Base-by-base conservation (phyloP, 2,797 vertebrate genomes). In the Alca torda region DNA sequence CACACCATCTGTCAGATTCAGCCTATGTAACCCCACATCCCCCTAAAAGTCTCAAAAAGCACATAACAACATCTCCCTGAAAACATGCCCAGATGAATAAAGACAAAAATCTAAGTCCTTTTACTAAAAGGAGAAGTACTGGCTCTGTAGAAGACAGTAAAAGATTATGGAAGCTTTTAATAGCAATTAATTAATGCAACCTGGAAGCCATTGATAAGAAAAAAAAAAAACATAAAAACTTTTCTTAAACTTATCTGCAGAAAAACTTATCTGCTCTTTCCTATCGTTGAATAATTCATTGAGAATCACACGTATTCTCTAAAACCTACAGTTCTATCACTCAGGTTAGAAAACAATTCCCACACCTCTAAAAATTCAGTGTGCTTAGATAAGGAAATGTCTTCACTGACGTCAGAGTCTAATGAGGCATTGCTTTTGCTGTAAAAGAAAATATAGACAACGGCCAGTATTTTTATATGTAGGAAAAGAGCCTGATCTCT, bases 141-240 rank as follows among this genome's bases (percentile, higher is more conserved):
- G 14, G 6, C 25, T 88, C 23, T 74, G n/a, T 12, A 26, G 33
- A 82, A 95, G 28, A 91, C 70, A 75, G 84, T 87, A 73, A 70
- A 91, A 90, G 18, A 91, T 91, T 68, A 56, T 64, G 16, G 51
- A 94, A 84, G 11, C 4, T 91, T 79, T 95, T 93, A 93, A 88
- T 78, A 91, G 13, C 48, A 95, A 96, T 87, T 89, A 90, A 92
- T 63, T 93, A 95, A 87, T 95, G 57, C 50, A 75, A 75, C 72
- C 78, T 96, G 83, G 51, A 81, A 92, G 8, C 13, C 54, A 84
- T 79, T 84, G 89, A 96, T 96, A 95, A 95, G 48, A 37, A 33
- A 41, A 76, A 53, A 33, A 20, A 20, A 63, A 33, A 41, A 28
- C n/a, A n/a, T n/a, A 45, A 76, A 50, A 33, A 74, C 39, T 87